Percentiles rank a stretch among this genome's conserved stretches.
Conservation (phyloP, 1,140 invertebrate genomes). For the Cyphomyrmex costatus region DNA sequence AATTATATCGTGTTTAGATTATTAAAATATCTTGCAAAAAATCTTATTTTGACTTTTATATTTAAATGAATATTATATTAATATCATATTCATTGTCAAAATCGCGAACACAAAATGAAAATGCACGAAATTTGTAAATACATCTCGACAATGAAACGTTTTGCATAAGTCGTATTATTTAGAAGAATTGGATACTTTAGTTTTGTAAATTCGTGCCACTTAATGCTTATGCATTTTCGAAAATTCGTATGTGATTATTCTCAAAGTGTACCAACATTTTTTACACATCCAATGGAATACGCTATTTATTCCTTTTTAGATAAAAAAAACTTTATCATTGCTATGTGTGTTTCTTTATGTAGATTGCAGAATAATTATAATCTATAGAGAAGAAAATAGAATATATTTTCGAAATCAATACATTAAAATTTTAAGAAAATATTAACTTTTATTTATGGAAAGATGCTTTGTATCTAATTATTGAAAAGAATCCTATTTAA, state of each 20-base stretch:
- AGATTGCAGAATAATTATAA: not conserved
- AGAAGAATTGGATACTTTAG: not conserved
- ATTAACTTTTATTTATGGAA: not conserved
- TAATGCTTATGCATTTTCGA: not conserved
- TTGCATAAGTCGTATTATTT: not conserved
- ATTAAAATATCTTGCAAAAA: not conserved
- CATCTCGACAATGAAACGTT: not conserved
- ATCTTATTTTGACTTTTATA: not conserved
- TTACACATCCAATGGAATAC: not conserved
- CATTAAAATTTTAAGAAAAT: not conserved
- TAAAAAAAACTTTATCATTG: not conserved
- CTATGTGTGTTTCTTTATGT: not conserved
- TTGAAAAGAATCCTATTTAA: not conserved
- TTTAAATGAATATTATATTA: not conserved
- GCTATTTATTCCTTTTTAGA: not conserved
- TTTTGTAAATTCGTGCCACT: not conserved
- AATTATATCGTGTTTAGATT: not conserved
- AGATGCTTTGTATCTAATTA: not conserved
- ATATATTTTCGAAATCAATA: conserved; percentile 1
- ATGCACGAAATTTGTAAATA: too few species aligned
- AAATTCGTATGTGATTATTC: not conserved
- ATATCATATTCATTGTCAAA: too few species aligned
- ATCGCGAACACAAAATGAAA: too few species aligned
- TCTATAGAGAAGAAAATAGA: not conserved
- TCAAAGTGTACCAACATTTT: not conserved